These are phyloP conservation scores for Drosophila pseudoananassae DNA, from an alignment of 1,140 invertebrate genomes.

Conservation along the genomic window DNA sequence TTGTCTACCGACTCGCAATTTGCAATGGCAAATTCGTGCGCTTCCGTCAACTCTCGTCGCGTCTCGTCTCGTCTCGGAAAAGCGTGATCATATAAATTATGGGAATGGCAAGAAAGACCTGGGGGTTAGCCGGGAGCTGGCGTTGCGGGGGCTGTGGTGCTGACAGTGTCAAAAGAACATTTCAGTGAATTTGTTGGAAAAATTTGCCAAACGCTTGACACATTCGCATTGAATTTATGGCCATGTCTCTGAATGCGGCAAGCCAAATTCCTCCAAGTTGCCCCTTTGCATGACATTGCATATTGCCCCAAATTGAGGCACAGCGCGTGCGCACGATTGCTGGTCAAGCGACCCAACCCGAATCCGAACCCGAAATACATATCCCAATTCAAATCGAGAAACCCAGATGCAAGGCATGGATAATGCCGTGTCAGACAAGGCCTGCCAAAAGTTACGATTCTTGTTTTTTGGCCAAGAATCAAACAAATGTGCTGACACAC, in stretches of 20 bases:
- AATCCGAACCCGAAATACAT: neutral
- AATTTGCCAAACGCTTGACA: conserved; percentile 66
- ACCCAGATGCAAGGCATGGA: conserved; percentile 42
- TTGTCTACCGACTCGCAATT: conserved; percentile 37
- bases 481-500: conserved; percentile 43
- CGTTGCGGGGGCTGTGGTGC: neutral
- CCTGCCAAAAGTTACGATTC: conserved; percentile 33
- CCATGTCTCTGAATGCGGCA: conserved; percentile 28
- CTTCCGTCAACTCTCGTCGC: conserved; percentile 58
- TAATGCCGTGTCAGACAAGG: conserved; percentile 30
- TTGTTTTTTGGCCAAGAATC: conserved; percentile 16
- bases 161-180: conserved; percentile 71
- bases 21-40: conserved; percentile 58
- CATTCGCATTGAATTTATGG: conserved; percentile 64
- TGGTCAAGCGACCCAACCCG: conserved; percentile 43
- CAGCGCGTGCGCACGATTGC: conserved; percentile 20
- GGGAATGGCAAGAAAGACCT: neutral
- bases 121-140: neutral
- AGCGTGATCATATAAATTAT: conserved; percentile 43
- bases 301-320: conserved; percentile 70
- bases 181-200: conserved; percentile 60
- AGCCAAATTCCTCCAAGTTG: conserved; percentile 25
- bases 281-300: conserved; percentile 62
- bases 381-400: conserved; percentile 17
- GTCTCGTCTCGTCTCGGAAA: conserved; percentile 26